These are phyloP conservation scores for Solenodon paradoxus DNA, from an alignment of 2,113 vertebrate species.

Conservation along the genomic window DNA sequence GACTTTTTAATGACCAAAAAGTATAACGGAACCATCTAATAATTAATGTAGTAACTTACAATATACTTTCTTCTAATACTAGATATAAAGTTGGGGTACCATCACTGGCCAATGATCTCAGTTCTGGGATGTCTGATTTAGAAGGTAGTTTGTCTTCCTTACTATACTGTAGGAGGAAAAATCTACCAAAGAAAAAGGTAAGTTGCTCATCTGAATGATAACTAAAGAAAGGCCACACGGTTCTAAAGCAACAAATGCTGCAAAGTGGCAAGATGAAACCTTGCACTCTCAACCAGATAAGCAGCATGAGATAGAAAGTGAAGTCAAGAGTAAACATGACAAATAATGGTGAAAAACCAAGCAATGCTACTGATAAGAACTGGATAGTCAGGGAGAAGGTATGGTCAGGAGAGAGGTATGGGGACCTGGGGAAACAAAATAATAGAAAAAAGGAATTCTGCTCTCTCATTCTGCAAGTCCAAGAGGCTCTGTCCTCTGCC, in stretches of 20 bases:
- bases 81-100: background rate
- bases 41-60: background rate
- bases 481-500: background rate
- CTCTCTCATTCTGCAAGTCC: background rate
- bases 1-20: conserved; percentile 9
- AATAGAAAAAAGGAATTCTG: background rate
- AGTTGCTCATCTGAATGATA: background rate
- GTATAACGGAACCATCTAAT: background rate
- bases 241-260: conserved; percentile 2
- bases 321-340: background rate
- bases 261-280: background rate
- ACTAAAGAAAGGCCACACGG: background rate
- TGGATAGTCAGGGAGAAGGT: background rate
- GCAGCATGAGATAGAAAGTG: background rate
- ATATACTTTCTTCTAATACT: background rate
- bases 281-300: background rate
- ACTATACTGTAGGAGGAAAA: background rate
- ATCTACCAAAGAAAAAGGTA: background rate
- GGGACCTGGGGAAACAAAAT: background rate
- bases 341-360: background rate
- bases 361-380: background rate
- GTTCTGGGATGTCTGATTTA: background rate
- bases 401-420: accelerated
- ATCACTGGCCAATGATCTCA: background rate
- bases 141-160: background rate